These are phyloP conservation scores for Conops quadrifasciatus DNA, from an alignment of 2,888 invertebrate species.

Conservation along the genomic window DNA sequence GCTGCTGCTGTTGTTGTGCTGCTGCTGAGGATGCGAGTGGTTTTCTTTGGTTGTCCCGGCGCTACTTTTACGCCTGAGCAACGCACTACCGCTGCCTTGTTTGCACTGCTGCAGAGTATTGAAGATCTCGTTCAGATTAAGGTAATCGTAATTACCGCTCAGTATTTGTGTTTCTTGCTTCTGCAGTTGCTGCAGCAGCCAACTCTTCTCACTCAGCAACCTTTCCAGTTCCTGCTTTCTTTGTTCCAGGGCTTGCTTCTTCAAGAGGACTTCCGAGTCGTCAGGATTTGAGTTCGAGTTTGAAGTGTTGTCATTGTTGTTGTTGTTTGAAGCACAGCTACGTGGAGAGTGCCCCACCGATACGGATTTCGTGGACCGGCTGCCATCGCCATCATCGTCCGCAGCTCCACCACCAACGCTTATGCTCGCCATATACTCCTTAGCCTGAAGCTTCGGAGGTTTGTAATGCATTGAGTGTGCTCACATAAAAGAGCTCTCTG, in stretches of 20 bases:
- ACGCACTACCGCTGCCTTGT: slow-evolving; percentile 42
- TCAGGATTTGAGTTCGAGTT: slow-evolving; percentile 39
- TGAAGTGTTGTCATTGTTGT: slow-evolving; percentile 17
- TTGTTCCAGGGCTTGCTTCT: slow-evolving; percentile 58
- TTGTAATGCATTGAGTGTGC: slow-evolving; percentile 30
- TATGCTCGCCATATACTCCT: slow-evolving; percentile 24
- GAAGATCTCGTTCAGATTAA: slow-evolving; percentile 58
- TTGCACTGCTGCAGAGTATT: slow-evolving; percentile 56
- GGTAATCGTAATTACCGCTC: slow-evolving; percentile 59
- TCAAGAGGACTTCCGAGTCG: slow-evolving; percentile 48
- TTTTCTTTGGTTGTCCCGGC: slow-evolving; percentile 38
- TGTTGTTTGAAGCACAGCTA: slow-evolving; percentile 22
- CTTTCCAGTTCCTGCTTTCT: slow-evolving; percentile 61
- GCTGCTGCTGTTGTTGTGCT: too few relatives aligned
- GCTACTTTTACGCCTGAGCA: slow-evolving; percentile 58
- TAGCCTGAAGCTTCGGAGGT: slow-evolving; percentile 18
- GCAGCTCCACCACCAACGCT: not conserved
- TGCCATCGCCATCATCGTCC: slow-evolving; percentile 26
- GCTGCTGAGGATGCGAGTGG: slow-evolving; percentile 19
- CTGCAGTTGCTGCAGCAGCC: slow-evolving; percentile 62
- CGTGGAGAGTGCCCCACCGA: slow-evolving; percentile 20
- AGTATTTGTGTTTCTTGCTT: slow-evolving; percentile 62
- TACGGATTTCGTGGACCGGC: slow-evolving; percentile 12
- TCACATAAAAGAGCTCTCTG: not conserved
- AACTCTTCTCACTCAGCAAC: slow-evolving; percentile 62